A percentile compares a stretch with the other conserved stretches of the same genome.
phyloP scores from a whole-genome alignment of 2,797 vertebrate genomes.

The Sebastes aleutianus region DNA sequence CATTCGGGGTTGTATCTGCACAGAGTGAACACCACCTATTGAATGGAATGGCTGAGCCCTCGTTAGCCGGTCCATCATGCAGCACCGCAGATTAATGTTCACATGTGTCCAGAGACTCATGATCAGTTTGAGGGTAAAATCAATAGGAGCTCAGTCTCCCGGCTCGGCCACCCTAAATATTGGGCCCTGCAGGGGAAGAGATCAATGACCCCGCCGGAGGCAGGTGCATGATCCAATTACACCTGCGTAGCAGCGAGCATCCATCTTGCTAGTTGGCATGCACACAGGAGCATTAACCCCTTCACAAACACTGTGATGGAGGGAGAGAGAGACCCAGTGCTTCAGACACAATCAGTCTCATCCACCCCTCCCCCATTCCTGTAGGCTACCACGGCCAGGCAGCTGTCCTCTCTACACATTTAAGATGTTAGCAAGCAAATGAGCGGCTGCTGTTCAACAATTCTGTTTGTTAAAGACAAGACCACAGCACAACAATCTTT shows the following conservation, averaged over 20 bases:
- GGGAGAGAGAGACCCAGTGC: neutral
- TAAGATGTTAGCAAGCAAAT: neutral
- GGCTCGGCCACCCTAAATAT: conserved; percentile 30
- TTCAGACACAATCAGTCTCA: conserved; percentile 15
- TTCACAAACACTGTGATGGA: neutral
- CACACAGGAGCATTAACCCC: conserved; percentile 18
- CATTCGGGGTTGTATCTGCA: neutral
- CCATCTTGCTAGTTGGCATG: conserved; percentile 51
- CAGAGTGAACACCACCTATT: neutral
- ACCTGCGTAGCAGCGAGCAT: conserved; percentile 53
- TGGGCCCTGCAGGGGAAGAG: conserved; percentile 20
- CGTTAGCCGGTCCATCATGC: conserved; percentile 21
- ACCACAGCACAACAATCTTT: neutral
- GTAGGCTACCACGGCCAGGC: conserved; percentile 2
- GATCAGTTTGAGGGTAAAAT: conserved; percentile 61
- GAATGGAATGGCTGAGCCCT: neutral
- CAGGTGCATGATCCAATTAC: conserved; percentile 69
- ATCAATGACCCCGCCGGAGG: conserved; percentile 63
- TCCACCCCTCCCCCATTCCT: conserved; percentile 22
- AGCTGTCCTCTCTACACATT: neutral
- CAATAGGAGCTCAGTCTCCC: conserved; percentile 37
- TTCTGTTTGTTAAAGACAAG: neutral
- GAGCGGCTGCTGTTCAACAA: no score
- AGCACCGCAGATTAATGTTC: conserved; percentile 42
- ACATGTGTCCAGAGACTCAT: conserved; percentile 37